Percentiles rank a stretch among this genome's conserved stretches.
Evolutionary conservation across 2,113 vertebrate genomes (phyloP).

Genomic region (Erythrocercus mccallii): DNA sequence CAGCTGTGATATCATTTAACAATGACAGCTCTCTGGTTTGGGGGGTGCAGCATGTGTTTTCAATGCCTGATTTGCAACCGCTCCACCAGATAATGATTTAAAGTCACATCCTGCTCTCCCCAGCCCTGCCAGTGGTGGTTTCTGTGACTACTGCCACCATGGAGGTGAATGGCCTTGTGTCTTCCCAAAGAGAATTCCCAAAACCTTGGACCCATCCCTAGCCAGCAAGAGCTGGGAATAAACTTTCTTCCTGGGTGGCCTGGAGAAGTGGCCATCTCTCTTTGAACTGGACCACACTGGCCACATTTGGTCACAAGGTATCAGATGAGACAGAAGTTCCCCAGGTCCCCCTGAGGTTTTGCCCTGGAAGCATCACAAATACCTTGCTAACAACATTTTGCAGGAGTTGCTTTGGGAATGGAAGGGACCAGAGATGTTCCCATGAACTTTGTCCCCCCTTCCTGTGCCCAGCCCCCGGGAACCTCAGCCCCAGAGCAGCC

Average conservation of each 20-base stretch:
- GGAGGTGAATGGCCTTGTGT: background rate
- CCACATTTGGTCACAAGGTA: background rate
- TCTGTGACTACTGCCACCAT: background rate
- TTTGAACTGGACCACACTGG: background rate
- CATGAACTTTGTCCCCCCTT: background rate
- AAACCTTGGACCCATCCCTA: background rate
- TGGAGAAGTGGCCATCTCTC: background rate
- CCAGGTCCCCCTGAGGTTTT: background rate
- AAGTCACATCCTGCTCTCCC: background rate
- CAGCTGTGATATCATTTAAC: slow-evolving; percentile 34
- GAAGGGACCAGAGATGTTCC: background rate
- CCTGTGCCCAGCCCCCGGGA: background rate
- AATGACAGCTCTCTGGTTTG: background rate
- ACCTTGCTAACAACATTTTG: background rate
- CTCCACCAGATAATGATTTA: background rate
- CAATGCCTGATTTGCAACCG: background rate
- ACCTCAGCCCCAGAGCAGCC: background rate
- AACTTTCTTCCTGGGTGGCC: background rate
- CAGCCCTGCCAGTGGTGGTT: background rate
- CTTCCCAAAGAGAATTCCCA: background rate
- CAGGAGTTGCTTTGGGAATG: background rate
- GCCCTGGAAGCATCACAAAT: background rate
- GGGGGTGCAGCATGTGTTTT: background rate
- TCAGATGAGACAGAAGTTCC: background rate
- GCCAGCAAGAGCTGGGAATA: background rate